Percentiles rank a stretch among this genome's conserved stretches.
Conservation (phyloP, 2,113 vertebrate genomes). For the Petroica traversi region DNA sequence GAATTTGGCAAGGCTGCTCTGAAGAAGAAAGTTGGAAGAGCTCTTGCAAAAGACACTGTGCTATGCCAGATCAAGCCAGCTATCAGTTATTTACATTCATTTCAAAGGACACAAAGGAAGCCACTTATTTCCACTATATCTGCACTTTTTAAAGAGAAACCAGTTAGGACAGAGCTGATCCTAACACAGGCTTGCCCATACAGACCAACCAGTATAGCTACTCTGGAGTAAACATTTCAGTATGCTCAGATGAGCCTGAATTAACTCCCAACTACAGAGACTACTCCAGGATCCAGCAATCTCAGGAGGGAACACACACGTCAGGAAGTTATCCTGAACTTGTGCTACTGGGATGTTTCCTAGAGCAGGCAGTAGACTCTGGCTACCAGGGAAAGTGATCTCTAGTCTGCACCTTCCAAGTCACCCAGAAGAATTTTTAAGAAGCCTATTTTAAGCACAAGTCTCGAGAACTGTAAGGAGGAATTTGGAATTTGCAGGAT, state of each 20-base stretch:
- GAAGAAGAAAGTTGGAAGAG: conserved; percentile 16
- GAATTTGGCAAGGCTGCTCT: conserved; percentile 51
- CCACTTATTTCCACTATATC: conserved; percentile 26
- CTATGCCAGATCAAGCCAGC: conserved; percentile 45
- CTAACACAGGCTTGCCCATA: neutral
- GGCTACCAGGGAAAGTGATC: neutral
- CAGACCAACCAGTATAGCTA: neutral
- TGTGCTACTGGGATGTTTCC: neutral
- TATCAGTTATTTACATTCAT: conserved; percentile 64
- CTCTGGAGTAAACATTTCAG: neutral
- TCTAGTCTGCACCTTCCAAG: neutral
- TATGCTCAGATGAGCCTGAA: neutral
- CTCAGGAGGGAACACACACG: neutral
- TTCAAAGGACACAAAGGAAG: conserved; percentile 53
- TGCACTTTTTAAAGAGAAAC: conserved; percentile 1
- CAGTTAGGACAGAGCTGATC: neutral
- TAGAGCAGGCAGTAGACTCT: neutral
- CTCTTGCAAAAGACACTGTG: neutral
- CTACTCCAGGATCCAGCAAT: neutral
- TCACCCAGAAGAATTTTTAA: neutral
- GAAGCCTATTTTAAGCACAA: conserved; percentile 5
- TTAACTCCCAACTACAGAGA: neutral
- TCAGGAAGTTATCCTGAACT: neutral
- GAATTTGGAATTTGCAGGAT: neutral
- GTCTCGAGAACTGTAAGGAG: neutral